Evolutionary conservation across 2,888 invertebrate genomes (phyloP).

Genomic region (Dorcus hopei): DNA sequence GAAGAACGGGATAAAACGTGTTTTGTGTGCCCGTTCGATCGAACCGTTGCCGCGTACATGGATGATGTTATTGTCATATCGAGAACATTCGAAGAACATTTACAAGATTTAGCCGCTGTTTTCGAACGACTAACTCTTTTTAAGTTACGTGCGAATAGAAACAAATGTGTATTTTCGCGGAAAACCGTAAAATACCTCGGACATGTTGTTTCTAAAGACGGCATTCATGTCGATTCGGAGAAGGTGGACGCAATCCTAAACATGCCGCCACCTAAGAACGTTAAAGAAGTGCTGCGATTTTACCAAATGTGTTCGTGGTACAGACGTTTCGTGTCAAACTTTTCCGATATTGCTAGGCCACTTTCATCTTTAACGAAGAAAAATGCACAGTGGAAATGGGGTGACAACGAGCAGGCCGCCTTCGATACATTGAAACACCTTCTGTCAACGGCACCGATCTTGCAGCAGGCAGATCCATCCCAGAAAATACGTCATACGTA

Average conservation of each 20-base stretch:
- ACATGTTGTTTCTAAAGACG: background rate
- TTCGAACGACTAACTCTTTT: conserved; percentile 21
- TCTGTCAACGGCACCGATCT: conserved; percentile 25
- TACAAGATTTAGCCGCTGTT: conserved; percentile 21
- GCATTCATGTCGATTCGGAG: conserved; percentile 14
- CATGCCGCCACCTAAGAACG: conserved; percentile 14
- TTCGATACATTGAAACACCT: conserved; percentile 24
- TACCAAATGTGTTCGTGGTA: conserved; percentile 23
- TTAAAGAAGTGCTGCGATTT: conserved; percentile 10
- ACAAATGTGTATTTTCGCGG: conserved; percentile 27
- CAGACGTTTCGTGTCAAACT: conserved; percentile 20
- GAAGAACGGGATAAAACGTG: no score
- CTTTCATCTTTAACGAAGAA: conserved; percentile 21
- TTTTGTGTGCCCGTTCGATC: background rate
- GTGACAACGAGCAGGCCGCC: conserved; percentile 15
- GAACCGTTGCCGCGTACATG: conserved; percentile 26
- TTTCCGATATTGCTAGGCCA: conserved; percentile 18
- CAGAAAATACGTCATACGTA: no score
- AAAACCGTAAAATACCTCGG: conserved; percentile 24
- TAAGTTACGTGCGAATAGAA: conserved; percentile 22
- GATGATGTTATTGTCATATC: conserved; percentile 32
- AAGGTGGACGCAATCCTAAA: conserved; percentile 14
- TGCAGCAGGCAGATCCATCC: conserved; percentile 24
- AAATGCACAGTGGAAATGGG: conserved; percentile 18
- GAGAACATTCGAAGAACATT: conserved; percentile 25